Base-by-base conservation (phyloP, 64 coral and sea anemone genomes). In the Pocillopora damicornis region DNA sequence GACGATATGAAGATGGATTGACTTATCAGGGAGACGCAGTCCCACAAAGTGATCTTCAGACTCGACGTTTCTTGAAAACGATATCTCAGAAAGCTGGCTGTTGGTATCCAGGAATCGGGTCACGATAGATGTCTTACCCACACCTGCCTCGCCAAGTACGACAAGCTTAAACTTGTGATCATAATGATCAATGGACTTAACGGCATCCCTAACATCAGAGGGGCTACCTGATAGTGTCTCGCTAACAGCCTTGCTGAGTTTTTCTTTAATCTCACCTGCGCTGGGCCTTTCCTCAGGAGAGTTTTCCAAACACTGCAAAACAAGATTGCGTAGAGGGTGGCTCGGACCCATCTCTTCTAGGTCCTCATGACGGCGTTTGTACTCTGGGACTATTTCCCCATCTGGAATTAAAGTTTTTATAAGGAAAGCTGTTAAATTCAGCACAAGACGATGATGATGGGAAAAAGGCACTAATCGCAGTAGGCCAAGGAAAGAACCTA, bases 1-100 rank as follows among this genome's bases (percentile, higher is more conserved):
- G 3, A 97, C 91, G 23, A 97, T 81, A 12, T 97, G 94, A 37
- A 97, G 85, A 56, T 93, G 91, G 13, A 97, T 72, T 58, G 88
- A 90, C 62, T 93, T 97, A 20, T 92, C 91, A 20, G 72, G 88
- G 15, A 93, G 78, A 15, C 87, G 81, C 35, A 97, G 22, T 16
- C 92, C 51, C 71, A 90, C 76, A 35, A 93, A 97, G 69, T 88
- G 92, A 25, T 97, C 94, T 71, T 85, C 85, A n/a, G 89, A 51
- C 8, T 83, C 57, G 36, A 88, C 17, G 22, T 73, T 77, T 37
- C 51, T 76, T 30, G 58, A 30, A 45, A 11, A 22, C 36, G 86
- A 74, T 5, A 58, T 59, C 23, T 76, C 68, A 37, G 59, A 64
- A 18, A 90, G 63, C 30, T 38, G n/a, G 22, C 34, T 69, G n/a